Conservation (phyloP, 2,797 vertebrate genomes). For the Chelmon rostratus region DNA sequence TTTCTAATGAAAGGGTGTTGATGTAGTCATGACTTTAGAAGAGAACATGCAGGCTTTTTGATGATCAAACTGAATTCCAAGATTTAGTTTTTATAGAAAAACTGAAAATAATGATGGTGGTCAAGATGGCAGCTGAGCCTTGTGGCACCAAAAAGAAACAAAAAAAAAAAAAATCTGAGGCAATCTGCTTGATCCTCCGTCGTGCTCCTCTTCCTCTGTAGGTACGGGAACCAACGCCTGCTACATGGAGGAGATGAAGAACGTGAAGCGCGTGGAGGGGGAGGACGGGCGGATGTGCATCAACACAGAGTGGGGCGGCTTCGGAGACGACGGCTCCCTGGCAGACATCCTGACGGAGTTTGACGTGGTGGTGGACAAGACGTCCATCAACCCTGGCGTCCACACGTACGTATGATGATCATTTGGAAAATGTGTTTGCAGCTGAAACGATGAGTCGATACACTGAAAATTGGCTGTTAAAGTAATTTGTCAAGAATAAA, state of each 20-base stretch:
- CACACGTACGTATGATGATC: slow-evolving; percentile 77
- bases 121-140: too few relatives aligned
- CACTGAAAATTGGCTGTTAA: not conserved
- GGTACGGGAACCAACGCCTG: slow-evolving; percentile 90
- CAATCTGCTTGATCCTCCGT: too few relatives aligned
- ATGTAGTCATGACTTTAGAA: too few relatives aligned
- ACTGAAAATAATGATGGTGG: too few relatives aligned
- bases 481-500: not conserved
- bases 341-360: slow-evolving; percentile 81
- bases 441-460: not conserved
- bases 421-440: not conserved
- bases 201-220: slow-evolving; percentile 42
- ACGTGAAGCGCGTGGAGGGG: slow-evolving; percentile 81
- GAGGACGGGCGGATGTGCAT: slow-evolving; percentile 86
- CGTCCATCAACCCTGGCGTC: slow-evolving; percentile 81
- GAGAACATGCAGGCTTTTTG: too few relatives aligned
- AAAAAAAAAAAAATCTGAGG: too few relatives aligned
- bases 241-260: slow-evolving; percentile 90
- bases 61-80: too few relatives aligned
- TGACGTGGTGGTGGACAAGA: slow-evolving; percentile 82
- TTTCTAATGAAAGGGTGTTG: too few relatives aligned
- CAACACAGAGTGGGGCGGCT: slow-evolving; percentile 90
- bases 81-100: too few relatives aligned
- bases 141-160: too few relatives aligned
- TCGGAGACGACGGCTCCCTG: slow-evolving; percentile 82